Percentiles rank a stretch among this genome's conserved stretches.
These are phyloP conservation scores for Chaenodraco wilsoni DNA, from an alignment of 2,797 vertebrate genomes.

Conservation along the genomic window DNA sequence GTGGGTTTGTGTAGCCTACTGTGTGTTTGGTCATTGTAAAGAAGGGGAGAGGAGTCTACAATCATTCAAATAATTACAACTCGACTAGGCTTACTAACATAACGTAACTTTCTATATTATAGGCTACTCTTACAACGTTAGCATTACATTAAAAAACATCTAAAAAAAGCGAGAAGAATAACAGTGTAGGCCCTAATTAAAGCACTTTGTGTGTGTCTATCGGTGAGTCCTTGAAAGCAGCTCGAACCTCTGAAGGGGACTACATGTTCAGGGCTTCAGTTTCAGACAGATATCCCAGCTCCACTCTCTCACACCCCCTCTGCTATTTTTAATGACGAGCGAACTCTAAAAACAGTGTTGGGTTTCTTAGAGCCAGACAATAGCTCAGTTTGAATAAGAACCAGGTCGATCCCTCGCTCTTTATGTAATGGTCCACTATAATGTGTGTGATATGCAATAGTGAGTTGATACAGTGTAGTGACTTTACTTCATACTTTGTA, in stretches of 20 bases:
- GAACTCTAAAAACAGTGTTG: slow-evolving; percentile 68
- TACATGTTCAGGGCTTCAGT: slow-evolving; percentile 63
- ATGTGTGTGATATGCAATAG: not conserved
- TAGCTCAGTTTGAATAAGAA: not conserved
- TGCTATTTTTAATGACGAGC: slow-evolving; percentile 78
- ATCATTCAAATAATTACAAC: not conserved
- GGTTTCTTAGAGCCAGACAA: slow-evolving; percentile 64
- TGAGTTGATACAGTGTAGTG: not conserved
- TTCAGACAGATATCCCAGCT: slow-evolving; percentile 50
- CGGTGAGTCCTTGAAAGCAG: slow-evolving; percentile 31
- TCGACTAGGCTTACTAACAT: not conserved
- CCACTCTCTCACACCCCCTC: slow-evolving; percentile 61
- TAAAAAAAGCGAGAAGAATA: no score
- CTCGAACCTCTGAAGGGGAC: slow-evolving; percentile 40
- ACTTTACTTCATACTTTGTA: slow-evolving; percentile 3
- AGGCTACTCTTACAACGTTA: not conserved
- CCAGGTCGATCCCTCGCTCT: not conserved
- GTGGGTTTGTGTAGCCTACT: no score
- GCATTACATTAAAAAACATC: not conserved
- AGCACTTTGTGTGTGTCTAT: not conserved
- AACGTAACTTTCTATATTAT: not conserved
- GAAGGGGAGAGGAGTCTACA: not conserved
- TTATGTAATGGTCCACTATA: not conserved
- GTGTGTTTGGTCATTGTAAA: not conserved
- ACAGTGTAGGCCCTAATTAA: not conserved